These are phyloP conservation scores for Harpegnathos saltator DNA, from an alignment of 1,140 invertebrate genomes.

Conservation along the genomic window DNA sequence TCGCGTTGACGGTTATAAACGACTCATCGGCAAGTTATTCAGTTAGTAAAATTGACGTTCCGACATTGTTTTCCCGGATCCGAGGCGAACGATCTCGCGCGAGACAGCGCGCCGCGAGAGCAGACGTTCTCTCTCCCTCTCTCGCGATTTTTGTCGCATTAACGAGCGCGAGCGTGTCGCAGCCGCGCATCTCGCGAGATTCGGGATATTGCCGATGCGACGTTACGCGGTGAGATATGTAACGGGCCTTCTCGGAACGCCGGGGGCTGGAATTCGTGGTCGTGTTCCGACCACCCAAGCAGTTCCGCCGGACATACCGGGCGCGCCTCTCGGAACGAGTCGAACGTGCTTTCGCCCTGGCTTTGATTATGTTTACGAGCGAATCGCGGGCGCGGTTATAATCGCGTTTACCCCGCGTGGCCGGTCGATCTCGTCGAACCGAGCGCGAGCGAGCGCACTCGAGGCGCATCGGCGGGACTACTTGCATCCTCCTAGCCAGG, in stretches of 20 bases:
- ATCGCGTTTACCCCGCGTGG: conserved; percentile 58
- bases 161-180: not conserved
- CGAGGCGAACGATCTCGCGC: no score
- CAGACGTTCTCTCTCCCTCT: no score
- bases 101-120: no score
- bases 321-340: conserved; percentile 52
- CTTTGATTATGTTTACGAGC: conserved; percentile 73
- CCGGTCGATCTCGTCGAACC: no score
- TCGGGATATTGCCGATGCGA: conserved; percentile 15
- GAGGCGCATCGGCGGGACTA: not conserved
- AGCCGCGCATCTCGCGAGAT: conserved; percentile 20
- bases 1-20: no score
- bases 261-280: conserved; percentile 66
- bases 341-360: conserved; percentile 40
- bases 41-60: no score
- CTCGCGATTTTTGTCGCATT: no score
- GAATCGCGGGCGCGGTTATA: conserved; percentile 64
- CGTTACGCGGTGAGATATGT: conserved; percentile 66
- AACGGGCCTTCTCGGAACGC: conserved; percentile 71
- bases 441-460: no score
- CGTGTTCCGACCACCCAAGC: conserved; percentile 71
- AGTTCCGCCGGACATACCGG: conserved; percentile 43
- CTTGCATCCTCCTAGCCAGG: no score
- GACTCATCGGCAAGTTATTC: no score
- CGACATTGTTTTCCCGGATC: no score